Evolutionary conservation across 2,888 invertebrate species (phyloP).

Genomic region (Agonopterix arenella): DNA sequence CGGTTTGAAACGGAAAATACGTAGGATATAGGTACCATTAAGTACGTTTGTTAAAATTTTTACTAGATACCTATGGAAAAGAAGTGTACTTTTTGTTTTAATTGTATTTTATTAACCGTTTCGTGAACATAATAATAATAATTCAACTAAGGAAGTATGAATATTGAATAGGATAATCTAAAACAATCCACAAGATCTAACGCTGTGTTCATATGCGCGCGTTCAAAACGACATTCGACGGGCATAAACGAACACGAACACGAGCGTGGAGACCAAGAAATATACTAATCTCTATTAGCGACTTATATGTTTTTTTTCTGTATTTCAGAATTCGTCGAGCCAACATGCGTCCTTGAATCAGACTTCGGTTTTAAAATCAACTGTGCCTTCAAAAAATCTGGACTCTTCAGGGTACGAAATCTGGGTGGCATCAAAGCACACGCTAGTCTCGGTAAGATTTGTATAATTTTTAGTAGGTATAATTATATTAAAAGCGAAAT

Average conservation of each 20-base stretch:
- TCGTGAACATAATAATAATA: too few relatives aligned
- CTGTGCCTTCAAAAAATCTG: slow-evolving; percentile 95
- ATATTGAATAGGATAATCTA: too few relatives aligned
- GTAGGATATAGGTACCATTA: background rate
- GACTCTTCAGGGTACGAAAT: slow-evolving; percentile 92
- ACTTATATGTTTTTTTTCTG: background rate
- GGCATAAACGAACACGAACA: too few relatives aligned
- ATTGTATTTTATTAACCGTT: too few relatives aligned
- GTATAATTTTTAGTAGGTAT: too few relatives aligned
- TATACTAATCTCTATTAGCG: background rate
- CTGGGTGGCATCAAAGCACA: slow-evolving; percentile 94
- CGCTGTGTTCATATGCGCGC: too few relatives aligned
- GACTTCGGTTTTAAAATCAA: slow-evolving; percentile 93
- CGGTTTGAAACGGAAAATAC: background rate
- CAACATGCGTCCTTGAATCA: slow-evolving; percentile 91
- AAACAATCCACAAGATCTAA: background rate
- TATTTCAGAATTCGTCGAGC: slow-evolving; percentile 79
- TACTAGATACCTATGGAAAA: too few relatives aligned
- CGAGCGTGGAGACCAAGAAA: background rate
- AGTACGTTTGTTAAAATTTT: too few relatives aligned
- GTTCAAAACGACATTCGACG: background rate
- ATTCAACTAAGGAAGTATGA: too few relatives aligned
- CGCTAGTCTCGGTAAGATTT: slow-evolving; percentile 89
- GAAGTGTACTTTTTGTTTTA: too few relatives aligned
- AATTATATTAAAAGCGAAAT: too few relatives aligned